Conservation (phyloP, 2,888 invertebrate species). For the Dynastes hyllus region DNA sequence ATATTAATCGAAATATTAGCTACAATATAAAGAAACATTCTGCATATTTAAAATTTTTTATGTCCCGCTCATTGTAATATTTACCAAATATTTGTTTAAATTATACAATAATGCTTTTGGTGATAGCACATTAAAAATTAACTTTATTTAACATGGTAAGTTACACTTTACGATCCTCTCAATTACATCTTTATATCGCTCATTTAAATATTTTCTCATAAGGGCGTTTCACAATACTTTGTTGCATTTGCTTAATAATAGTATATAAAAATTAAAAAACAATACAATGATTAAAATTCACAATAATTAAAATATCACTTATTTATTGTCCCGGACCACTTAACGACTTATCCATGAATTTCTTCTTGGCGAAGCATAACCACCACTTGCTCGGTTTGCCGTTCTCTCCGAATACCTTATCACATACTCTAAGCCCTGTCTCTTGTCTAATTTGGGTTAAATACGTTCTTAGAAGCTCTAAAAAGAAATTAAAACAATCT, state of each 20-base stretch:
- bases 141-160: conserved; percentile 22
- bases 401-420: conserved; percentile 93
- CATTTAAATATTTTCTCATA: not conserved
- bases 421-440: conserved; percentile 91
- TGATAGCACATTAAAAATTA: conserved; percentile 16
- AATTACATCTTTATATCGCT: not conserved
- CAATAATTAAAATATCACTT: conserved; percentile 23
- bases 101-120: not conserved
- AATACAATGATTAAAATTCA: conserved; percentile 17
- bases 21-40: no score
- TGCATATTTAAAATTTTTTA: no score
- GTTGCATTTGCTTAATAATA: not conserved
- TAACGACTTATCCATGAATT: conserved; percentile 99
- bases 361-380: conserved; percentile 99
- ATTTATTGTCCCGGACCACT: conserved; percentile 88
- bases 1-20: no score
- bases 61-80: not conserved
- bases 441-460: conserved; percentile 96
- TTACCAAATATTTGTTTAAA: not conserved
- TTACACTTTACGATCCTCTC: conserved; percentile 12
- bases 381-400: conserved; percentile 99
- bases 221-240: not conserved
- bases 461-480: conserved; percentile 94
- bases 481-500: not conserved
- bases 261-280: conserved; percentile 7